phyloP scores from a whole-genome alignment of 2,797 vertebrate genomes.

The Zenarchopterus dispar region DNA sequence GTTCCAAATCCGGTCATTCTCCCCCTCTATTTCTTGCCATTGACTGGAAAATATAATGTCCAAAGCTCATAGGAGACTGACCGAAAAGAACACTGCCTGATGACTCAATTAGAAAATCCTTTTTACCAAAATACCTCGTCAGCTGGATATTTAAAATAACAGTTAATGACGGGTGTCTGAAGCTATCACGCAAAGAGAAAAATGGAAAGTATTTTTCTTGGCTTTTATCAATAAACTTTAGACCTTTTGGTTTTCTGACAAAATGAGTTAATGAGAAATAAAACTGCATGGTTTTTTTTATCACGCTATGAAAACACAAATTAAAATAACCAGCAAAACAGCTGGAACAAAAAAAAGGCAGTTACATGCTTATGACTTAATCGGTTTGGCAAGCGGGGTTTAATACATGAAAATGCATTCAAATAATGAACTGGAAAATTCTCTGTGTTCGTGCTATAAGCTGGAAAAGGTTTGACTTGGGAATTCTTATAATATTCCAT shows the following conservation, averaged over 20 bases:
- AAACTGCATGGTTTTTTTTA: slow-evolving; percentile 52
- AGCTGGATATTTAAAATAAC: slow-evolving; percentile 22
- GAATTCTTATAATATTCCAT: slow-evolving; percentile 12
- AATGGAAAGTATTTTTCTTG: slow-evolving; percentile 13
- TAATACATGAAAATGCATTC: slow-evolving; percentile 21
- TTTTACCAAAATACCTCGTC: slow-evolving; percentile 26
- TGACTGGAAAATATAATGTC: slow-evolving; percentile 35
- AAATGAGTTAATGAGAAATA: slow-evolving; percentile 43
- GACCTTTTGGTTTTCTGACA: slow-evolving; percentile 28
- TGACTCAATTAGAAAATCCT: slow-evolving; percentile 30
- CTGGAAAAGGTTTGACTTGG: slow-evolving; percentile 11
- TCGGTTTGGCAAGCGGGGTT: slow-evolving; percentile 16
- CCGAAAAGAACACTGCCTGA: slow-evolving; percentile 50
- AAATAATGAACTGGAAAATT: slow-evolving; percentile 36
- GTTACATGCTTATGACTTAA: slow-evolving; percentile 7
- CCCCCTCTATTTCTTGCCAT: slow-evolving; percentile 27
- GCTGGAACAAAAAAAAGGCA: slow-evolving; percentile 26
- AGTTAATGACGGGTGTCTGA: slow-evolving; percentile 26
- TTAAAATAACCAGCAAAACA: slow-evolving; percentile 47
- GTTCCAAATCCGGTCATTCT: slow-evolving; percentile 39
- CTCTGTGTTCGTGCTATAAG: slow-evolving; percentile 1
- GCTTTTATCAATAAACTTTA: slow-evolving; percentile 34
- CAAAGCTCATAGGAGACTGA: slow-evolving; percentile 44
- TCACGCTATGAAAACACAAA: slow-evolving; percentile 37
- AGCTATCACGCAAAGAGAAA: slow-evolving; percentile 30